A percentile compares a stretch with the other conserved stretches of the same genome.
Conservation (phyloP, 53 echinoderm and acorn worm species). For the Patiria pectinifera region DNA sequence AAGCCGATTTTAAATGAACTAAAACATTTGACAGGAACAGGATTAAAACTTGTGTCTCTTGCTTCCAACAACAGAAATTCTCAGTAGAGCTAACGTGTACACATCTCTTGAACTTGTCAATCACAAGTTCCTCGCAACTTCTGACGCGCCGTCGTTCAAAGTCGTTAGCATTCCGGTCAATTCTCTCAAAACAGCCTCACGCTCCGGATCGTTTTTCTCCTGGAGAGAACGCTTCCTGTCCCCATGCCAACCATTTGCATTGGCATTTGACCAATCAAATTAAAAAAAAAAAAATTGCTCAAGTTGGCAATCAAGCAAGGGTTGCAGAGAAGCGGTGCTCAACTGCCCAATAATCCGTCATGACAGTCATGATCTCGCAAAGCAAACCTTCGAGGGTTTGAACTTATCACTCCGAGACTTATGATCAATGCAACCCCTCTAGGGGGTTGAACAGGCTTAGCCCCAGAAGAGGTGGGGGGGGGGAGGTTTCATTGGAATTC, state of each 20-base stretch:
- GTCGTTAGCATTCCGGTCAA: background rate
- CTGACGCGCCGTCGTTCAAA: background rate
- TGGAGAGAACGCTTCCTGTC: background rate
- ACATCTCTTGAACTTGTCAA: background rate
- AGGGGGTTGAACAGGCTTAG: background rate
- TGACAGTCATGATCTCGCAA: slow-evolving; percentile 3
- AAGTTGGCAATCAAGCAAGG: background rate
- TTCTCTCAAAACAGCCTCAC: background rate
- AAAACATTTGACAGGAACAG: no score
- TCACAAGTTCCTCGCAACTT: background rate
- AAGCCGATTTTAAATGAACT: no score
- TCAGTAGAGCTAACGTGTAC: no score
- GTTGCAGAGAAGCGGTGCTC: slow-evolving; percentile 7
- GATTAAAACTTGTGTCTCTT: no score
- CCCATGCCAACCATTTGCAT: background rate
- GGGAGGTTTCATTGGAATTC: background rate
- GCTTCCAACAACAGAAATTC: no score
- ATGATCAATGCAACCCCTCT: slow-evolving; percentile 5
- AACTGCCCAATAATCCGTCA: slow-evolving; percentile 30
- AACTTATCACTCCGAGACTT: background rate
- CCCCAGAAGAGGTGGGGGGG: background rate
- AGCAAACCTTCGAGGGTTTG: background rate
- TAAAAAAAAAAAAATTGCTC: no score
- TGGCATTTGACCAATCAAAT: no score
- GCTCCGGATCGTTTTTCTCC: background rate